Percentiles rank a stretch among this genome's conserved stretches.
These are phyloP conservation scores for Scolopax bukidnonensis DNA, from an alignment of 2,797 vertebrate genomes.

Conservation along the genomic window DNA sequence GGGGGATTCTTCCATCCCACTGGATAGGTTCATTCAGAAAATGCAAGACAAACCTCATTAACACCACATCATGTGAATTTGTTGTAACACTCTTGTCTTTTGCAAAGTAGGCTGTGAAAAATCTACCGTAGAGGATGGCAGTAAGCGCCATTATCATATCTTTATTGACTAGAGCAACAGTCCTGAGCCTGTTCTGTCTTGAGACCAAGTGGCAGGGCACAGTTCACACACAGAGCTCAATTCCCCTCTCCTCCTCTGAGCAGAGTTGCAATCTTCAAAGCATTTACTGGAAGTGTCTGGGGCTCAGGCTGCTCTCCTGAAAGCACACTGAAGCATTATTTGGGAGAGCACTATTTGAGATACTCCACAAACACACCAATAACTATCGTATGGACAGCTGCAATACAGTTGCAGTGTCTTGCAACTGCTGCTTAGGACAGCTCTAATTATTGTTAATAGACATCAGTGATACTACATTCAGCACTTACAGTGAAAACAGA, in stretches of 20 bases:
- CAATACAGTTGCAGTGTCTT: not conserved
- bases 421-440: not conserved
- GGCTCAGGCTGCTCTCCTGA: not conserved
- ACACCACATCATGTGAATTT: not conserved
- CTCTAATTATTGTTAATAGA: not conserved
- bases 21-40: not conserved
- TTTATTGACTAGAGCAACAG: not conserved
- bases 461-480: not conserved
- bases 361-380: not conserved
- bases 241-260: not conserved
- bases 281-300: not conserved
- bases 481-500: not conserved
- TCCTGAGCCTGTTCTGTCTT: not conserved
- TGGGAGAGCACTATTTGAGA: not conserved
- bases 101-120: not conserved
- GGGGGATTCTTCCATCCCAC: not conserved
- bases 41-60: not conserved
- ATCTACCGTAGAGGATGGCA: not conserved
- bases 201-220: not conserved
- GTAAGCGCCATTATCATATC: not conserved
- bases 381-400: not conserved
- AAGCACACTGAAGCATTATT: rapidly evolving
- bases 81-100: not conserved
- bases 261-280: not conserved
- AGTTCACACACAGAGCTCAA: not conserved